Base-by-base conservation (phyloP, 2,888 invertebrate genomes). In the Lampropteryx suffumata region DNA sequence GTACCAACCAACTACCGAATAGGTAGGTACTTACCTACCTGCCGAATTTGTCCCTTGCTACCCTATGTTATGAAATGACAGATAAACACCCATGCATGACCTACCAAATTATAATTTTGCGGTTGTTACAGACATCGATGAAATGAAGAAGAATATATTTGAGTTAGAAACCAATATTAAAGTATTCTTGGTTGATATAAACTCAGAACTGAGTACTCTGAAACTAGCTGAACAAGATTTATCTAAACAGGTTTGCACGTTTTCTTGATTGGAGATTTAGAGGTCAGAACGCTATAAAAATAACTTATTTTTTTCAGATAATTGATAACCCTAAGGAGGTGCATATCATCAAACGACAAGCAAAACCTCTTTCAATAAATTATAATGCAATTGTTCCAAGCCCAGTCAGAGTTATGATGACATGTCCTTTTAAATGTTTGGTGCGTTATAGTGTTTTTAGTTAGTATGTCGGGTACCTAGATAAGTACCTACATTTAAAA, bases 351-450 rank as follows among this genome's bases (percentile, higher is more conserved):
- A 73, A 61, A 58, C 64, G 49, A 24, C 45, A 44, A 14, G 49
- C 59, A 5, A 76, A 70, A 63, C 27, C 61, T 0, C 56, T 58
- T 42, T 58, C 62, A 7, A 72, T 71, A 30, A 69, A 70, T 14
- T 85, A 71, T 50, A 82, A 70, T 12, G 71, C 79, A 34, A 76
- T 84, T 24, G 73, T 86, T 1, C 78, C 80, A 1, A 90, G 89
- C 64, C 88, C 88, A 1, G 84, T 89, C 4, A 76, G 74, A 62
- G 64, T 63, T 9, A 37, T 85, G 2, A 86, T 87, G 55, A 76
- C 76, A 43, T 80, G 84, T 7, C 88, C 87, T 5, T 76, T 83
- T 21, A 86, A 83, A 62, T 79, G 74, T 64, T 48, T 48, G 26
- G 88, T 88, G 63, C 69, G 82, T 73, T 32, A n/a, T n/a, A 30